Evolutionary conservation across 1,140 invertebrate species (phyloP).

Genomic region (Bradysia coprophila): DNA sequence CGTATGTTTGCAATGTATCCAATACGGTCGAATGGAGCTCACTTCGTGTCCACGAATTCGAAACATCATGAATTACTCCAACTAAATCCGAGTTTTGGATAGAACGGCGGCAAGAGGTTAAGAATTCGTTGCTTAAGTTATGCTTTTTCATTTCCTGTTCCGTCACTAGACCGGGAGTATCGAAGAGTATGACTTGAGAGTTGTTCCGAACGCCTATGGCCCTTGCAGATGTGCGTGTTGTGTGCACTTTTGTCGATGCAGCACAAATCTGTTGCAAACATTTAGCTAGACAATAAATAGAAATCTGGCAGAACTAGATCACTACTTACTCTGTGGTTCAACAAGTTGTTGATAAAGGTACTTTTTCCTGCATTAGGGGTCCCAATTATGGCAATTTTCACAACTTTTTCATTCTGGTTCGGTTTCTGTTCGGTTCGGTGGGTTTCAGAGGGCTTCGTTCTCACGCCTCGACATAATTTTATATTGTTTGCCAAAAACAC

Average conservation of each 20-base stretch:
- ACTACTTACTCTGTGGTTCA: slow-evolving; percentile 55
- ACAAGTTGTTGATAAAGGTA: slow-evolving; percentile 74
- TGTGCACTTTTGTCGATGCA: slow-evolving; percentile 77
- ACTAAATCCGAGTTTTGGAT: slow-evolving; percentile 60
- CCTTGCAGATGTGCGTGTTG: slow-evolving; percentile 52
- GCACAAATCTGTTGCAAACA: slow-evolving; percentile 65
- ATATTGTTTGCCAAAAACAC: too few relatives aligned
- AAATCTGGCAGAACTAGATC: neutral
- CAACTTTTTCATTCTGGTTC: slow-evolving; percentile 25
- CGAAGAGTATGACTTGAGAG: slow-evolving; percentile 74
- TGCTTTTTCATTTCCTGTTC: slow-evolving; percentile 43
- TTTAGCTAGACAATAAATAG: slow-evolving; percentile 3
- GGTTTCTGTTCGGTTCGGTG: neutral
- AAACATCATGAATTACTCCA: slow-evolving; percentile 70
- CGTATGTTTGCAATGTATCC: slow-evolving; percentile 39
- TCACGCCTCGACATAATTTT: too few relatives aligned
- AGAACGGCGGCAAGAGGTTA: slow-evolving; percentile 38
- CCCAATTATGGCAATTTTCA: slow-evolving; percentile 78
- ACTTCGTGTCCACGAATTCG: slow-evolving; percentile 44
- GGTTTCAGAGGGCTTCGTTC: too few relatives aligned
- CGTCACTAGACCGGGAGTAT: slow-evolving; percentile 66
- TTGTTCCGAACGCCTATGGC: slow-evolving; percentile 51
- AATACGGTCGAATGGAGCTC: slow-evolving; percentile 48
- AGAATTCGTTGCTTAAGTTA: slow-evolving; percentile 43
- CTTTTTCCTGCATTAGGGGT: slow-evolving; percentile 88